A percentile compares a stretch with the other conserved stretches of the same genome.
These are phyloP conservation scores for Labeo catla DNA, from an alignment of 2,113 vertebrate genomes.

Conservation along the genomic window DNA sequence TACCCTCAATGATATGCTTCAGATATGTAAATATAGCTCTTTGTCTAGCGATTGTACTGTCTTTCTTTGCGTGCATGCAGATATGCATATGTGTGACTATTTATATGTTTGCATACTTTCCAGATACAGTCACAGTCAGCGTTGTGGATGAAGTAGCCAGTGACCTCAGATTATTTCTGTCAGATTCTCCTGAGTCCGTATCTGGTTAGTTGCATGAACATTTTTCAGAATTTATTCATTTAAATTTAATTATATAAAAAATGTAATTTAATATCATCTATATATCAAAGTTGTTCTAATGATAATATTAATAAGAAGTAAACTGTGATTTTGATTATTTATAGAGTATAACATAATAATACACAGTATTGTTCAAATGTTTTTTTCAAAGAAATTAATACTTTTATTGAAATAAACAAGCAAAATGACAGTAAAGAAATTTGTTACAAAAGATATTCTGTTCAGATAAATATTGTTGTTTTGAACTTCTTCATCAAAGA, in stretches of 20 bases:
- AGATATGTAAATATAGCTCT: neutral
- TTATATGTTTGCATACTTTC: conserved; percentile 24
- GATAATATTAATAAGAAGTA: neutral
- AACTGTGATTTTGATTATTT: neutral
- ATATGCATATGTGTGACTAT: neutral
- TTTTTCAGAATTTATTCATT: neutral
- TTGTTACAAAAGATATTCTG: too few species aligned
- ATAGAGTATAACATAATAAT: neutral
- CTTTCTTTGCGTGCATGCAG: neutral
- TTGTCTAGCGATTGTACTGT: too few species aligned
- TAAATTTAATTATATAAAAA: too few species aligned
- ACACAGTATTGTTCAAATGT: neutral
- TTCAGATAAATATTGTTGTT: too few species aligned
- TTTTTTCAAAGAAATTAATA: neutral
- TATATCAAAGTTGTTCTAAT: too few species aligned
- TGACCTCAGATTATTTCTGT: conserved; percentile 65
- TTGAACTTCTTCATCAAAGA: too few species aligned
- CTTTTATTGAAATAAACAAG: neutral
- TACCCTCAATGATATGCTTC: neutral
- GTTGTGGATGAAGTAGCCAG: conserved; percentile 62
- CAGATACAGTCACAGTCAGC: conserved; percentile 69
- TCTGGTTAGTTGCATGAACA: conserved; percentile 45
- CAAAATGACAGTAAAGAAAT: too few species aligned
- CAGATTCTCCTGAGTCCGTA: conserved; percentile 14
- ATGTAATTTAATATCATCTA: neutral